Percentiles rank a stretch among this genome's conserved stretches.
Evolutionary conservation across 2,888 invertebrate genomes (phyloP).

Genomic region (Drosophila nigritarsus): DNA sequence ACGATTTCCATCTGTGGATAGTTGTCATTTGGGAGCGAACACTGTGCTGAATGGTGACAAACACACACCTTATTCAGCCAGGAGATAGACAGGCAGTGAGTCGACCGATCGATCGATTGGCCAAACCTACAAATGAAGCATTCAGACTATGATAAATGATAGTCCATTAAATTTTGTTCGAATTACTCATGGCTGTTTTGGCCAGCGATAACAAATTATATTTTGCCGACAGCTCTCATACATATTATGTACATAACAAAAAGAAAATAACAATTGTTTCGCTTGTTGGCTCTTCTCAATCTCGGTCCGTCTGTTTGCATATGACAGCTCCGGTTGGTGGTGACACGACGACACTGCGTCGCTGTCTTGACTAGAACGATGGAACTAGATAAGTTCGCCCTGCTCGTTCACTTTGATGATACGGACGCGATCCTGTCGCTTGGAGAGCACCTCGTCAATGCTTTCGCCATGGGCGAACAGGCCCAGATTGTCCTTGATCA

Average conservation of each 20-base stretch:
- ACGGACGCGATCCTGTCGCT: conserved; percentile 74
- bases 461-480: conserved; percentile 78
- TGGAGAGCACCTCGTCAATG: conserved; percentile 80
- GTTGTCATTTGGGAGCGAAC: neutral
- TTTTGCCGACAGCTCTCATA: conserved; percentile 52
- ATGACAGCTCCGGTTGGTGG: conserved; percentile 2
- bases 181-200: conserved; percentile 46
- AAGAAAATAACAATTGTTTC: conserved; percentile 27
- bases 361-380: conserved; percentile 61
- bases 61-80: conserved; percentile 54
- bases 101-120: neutral
- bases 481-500: conserved; percentile 83
- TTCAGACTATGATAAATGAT: conserved; percentile 30
- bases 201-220: conserved; percentile 43
- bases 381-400: conserved; percentile 80
- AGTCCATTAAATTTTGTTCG: conserved; percentile 25
- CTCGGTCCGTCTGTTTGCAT: neutral
- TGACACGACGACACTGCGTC: conserved; percentile 46
- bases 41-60: conserved; percentile 19
- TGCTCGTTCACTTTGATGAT: conserved; percentile 82
- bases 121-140: neutral
- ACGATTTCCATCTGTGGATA: neutral
- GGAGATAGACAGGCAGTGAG: neutral
- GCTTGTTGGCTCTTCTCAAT: conserved; percentile 2
- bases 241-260: conserved; percentile 36